phyloP scores from a whole-genome alignment of 2,888 invertebrate genomes.

The Leucophenga montana region DNA sequence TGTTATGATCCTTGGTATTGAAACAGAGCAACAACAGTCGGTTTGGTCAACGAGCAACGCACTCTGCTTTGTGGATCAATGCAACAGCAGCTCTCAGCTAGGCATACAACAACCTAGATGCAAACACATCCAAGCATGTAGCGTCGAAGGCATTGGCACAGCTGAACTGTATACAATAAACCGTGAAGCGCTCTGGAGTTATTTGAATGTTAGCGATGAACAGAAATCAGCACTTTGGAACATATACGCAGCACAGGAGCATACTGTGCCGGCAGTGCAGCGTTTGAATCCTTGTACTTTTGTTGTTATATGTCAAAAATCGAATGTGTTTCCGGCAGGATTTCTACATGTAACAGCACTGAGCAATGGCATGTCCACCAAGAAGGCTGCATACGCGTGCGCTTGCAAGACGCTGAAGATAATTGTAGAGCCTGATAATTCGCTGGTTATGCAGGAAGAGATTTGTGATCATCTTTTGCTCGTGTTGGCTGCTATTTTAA shows the following conservation, averaged over 20 bases:
- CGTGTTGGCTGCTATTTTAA: conserved; percentile 68
- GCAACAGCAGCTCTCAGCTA: no score
- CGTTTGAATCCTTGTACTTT: conserved; percentile 66
- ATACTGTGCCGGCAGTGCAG: conserved; percentile 65
- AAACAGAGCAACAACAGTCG: conserved; percentile 67
- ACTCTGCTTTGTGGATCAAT: conserved; percentile 57
- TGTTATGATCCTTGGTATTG: conserved; percentile 75
- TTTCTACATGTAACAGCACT: conserved; percentile 66
- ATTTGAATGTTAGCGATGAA: conserved; percentile 63
- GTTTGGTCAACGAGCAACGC: conserved; percentile 63
- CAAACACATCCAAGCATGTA: conserved; percentile 68
- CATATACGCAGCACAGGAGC: conserved; percentile 62
- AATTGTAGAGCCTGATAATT: conserved; percentile 69
- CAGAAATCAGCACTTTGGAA: conserved; percentile 67
- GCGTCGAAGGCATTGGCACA: conserved; percentile 46
- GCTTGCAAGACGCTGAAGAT: conserved; percentile 71
- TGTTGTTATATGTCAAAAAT: conserved; percentile 67
- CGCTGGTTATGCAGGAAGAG: conserved; percentile 69
- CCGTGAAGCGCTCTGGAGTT: conserved; percentile 63
- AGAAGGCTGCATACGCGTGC: conserved; percentile 62
- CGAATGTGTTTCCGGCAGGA: conserved; percentile 66
- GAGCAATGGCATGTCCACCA: conserved; percentile 54
- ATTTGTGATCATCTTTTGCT: conserved; percentile 71
- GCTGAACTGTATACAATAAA: conserved; percentile 63
- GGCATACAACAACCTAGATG: conserved; percentile 56